phyloP scores from a whole-genome alignment of 1,140 invertebrate species.

The Coenobita brevimanus region DNA sequence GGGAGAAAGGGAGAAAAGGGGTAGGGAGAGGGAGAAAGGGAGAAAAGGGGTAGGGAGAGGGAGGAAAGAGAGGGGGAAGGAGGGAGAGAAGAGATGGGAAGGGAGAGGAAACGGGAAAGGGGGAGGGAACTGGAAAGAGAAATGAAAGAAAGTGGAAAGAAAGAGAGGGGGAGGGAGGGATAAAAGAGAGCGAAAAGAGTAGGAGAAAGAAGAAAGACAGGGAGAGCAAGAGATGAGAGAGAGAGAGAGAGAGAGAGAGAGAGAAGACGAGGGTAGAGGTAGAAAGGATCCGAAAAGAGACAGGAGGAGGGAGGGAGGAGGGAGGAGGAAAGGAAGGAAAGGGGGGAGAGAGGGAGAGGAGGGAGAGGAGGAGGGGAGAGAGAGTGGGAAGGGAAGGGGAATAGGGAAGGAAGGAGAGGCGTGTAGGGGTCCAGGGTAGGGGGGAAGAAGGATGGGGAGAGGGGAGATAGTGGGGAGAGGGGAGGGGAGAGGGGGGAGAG shows the following conservation, averaged over 20 bases:
- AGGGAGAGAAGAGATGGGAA: background rate
- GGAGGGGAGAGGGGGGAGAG: too few species aligned
- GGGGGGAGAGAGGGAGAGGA: background rate
- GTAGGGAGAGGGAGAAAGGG: background rate
- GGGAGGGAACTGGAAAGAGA: background rate
- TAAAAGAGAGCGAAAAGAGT: too few species aligned
- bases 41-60: background rate
- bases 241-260: background rate
- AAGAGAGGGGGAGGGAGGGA: too few species aligned
- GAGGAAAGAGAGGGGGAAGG: background rate
- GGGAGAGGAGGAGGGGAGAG: background rate
- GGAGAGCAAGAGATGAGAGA: background rate
- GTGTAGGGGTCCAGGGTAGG: too few species aligned
- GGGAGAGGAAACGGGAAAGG: background rate
- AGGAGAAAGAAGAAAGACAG: background rate
- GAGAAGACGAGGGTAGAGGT: background rate
- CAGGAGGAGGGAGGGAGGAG: background rate
- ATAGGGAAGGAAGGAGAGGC: background rate
- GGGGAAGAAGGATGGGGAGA: background rate
- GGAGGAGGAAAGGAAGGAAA: background rate
- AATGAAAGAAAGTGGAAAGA: background rate
- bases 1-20: background rate
- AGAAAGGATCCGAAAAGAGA: background rate
- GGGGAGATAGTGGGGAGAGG: background rate
- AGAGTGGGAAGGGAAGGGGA: background rate